Evolutionary conservation across 2,888 invertebrate species (phyloP), one percentile per base, ranked within the genome.

Genomic region (Spilarctia lutea): DNA sequence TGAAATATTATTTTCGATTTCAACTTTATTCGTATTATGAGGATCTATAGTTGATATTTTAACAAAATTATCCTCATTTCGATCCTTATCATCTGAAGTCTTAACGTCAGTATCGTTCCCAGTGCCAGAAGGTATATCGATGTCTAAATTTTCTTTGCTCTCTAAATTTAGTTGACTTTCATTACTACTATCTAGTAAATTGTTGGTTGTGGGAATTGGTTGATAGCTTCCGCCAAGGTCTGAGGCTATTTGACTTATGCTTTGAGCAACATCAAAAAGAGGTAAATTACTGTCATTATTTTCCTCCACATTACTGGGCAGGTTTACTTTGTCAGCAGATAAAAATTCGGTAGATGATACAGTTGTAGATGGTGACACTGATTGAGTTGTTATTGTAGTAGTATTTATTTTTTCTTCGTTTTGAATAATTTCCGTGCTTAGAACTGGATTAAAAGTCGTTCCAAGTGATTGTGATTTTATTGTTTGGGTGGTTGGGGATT

Each of bases 201-300:
- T 90, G 68, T 87, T 92, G 3, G 91, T 85, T 30, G 94, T 94
- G 65, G 94, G 93, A 45, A 93, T 81, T 67, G 94, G 92, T 81
- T 88, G 90, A 79, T 91, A 94, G 74, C 87, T 91, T 65, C 89
- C 89, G 48, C 94, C 95, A 39, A 96, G 88, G 84, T 96, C 96
- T 4, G 95, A 95, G 72, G 96, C 95, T 82, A 96, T 96, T 90
- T 96, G 96, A 81, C 95, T 96, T 68, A 96, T 93, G 83, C 96
- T 96, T 83, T 94, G 93, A 71, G 94, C 94, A 48, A 96, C 92
- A 83, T 96, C 96, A 85, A 96, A 95, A 52, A 94, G 93, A 68
- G 91, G 77, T 27, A 86, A 80, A 72, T 89, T 89, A 13, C 83
- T 77, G 27, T 78, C 76, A 75, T 76, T 75, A 68, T 77, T 79